Evolutionary conservation across 2,113 vertebrate species (phyloP).

Genomic region (Dipodomys ordii): DNA sequence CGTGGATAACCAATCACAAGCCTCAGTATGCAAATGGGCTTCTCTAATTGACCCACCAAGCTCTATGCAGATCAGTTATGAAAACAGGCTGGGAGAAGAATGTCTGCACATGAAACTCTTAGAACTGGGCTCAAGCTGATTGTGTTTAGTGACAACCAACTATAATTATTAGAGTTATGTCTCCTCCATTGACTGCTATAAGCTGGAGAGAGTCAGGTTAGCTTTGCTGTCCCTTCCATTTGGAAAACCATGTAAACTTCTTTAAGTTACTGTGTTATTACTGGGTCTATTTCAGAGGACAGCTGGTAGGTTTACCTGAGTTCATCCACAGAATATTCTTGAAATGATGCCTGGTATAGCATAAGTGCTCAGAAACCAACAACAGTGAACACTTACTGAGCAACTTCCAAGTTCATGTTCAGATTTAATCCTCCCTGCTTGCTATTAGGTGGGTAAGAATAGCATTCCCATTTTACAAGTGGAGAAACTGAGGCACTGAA

Average conservation of each 20-base stretch:
- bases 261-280: background rate
- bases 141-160: background rate
- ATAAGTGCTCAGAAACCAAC: background rate
- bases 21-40: constrained; percentile 50
- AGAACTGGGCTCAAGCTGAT: background rate
- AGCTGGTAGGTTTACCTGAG: background rate
- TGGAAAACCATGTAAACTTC: background rate
- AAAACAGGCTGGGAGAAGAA: background rate
- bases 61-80: constrained; percentile 1
- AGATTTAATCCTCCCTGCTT: background rate
- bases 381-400: background rate
- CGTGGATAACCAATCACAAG: constrained; percentile 54
- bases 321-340: rapidly evolving
- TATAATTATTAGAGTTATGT: background rate
- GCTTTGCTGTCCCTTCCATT: background rate
- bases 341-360: background rate
- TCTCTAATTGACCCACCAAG: constrained; percentile 72
- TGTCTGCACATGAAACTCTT: background rate
- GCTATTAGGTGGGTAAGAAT: background rate
- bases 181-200: background rate
- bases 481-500: background rate
- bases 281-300: background rate
- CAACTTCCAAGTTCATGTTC: background rate
- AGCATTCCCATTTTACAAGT: background rate
- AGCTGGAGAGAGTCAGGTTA: background rate